Conservation (phyloP, 2,888 invertebrate species). For the Drosophila kuntzei region DNA sequence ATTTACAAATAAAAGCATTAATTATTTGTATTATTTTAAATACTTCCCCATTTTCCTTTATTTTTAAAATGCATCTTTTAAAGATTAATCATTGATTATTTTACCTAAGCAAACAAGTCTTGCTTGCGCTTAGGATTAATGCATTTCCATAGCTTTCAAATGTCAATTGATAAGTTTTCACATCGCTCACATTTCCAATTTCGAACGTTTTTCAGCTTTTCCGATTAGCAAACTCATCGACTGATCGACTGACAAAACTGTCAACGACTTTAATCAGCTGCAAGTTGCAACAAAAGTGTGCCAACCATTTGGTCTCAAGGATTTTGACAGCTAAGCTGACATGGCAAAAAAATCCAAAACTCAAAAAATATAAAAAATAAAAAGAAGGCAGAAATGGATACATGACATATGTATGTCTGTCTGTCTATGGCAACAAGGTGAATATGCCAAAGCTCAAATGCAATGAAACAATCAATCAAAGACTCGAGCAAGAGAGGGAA, state of each 20-base stretch:
- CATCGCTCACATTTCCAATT: slow-evolving; percentile 23
- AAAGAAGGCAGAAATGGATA: slow-evolving; percentile 28
- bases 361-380: not conserved
- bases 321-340: slow-evolving; percentile 62
- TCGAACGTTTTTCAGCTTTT: slow-evolving; percentile 12
- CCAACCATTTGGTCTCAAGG: slow-evolving; percentile 54
- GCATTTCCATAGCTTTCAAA: slow-evolving; percentile 3
- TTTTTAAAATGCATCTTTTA: not conserved
- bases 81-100: not conserved
- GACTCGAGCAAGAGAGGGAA: slow-evolving; percentile 68
- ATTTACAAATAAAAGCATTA: not conserved
- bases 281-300: slow-evolving; percentile 47
- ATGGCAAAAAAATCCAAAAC: slow-evolving; percentile 46
- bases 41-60: not conserved
- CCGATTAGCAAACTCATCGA: slow-evolving; percentile 50
- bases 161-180: slow-evolving; percentile 21
- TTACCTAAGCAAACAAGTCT: not conserved
- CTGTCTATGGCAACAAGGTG: slow-evolving; percentile 58
- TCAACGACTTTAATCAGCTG: slow-evolving; percentile 69
- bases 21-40: not conserved
- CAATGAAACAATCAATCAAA: slow-evolving; percentile 80
- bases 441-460: slow-evolving; percentile 72
- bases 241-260: slow-evolving; percentile 48
- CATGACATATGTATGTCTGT: slow-evolving; percentile 60
- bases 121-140: slow-evolving; percentile 8